Evolutionary conservation across 2,888 invertebrate species (phyloP), one percentile per base, ranked within the genome.

Genomic region (Fragum sueziense): DNA sequence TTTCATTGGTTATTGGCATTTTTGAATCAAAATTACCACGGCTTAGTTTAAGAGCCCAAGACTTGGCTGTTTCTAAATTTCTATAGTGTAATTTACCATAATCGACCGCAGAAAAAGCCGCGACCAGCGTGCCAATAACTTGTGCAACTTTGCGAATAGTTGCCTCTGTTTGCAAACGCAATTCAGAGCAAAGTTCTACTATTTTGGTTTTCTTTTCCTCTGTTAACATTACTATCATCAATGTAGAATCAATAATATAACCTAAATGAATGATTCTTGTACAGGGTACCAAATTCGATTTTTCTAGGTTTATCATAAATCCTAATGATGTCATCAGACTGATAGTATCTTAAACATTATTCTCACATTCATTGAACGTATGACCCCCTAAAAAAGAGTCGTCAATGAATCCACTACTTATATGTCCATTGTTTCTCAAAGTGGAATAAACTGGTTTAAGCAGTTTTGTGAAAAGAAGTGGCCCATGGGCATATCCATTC

Each of bases 381-480:
- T 57, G 29, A 20, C 68, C 75, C 31, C 22, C 7, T 41, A 79
- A 27, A n/a, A 69, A 70, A 70, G 34, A 59, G 70, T 86, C 86
- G 74, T 86, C 85, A 33, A 85, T 85, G 62, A 79, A 86, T 31
- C 68, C 70, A 27, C 37, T 70, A 27, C 57, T 61, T 14, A 74
- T 62, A 25, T 74, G 68, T 2, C 83, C 83, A 9, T 54, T 67
- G 11, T 37, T 52, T 52, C 83, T 72, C 0, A 85, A 68, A 22
- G 62, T 59, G n/a, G 84, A 70, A 37, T 74, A 78, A 20, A 86
- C 76, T 20, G 84, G 85, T 57, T 85, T 85, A 22, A 87, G 14
- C 2, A 87, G 14, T 52, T 80, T 80, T n/a, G 84, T 85, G 47
- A 82, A 87, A 34, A 71, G n/a, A 65, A 74, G 67, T 34, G 83